Base-by-base conservation (phyloP, 2,888 invertebrate genomes). In the Dasypogon diadema region DNA sequence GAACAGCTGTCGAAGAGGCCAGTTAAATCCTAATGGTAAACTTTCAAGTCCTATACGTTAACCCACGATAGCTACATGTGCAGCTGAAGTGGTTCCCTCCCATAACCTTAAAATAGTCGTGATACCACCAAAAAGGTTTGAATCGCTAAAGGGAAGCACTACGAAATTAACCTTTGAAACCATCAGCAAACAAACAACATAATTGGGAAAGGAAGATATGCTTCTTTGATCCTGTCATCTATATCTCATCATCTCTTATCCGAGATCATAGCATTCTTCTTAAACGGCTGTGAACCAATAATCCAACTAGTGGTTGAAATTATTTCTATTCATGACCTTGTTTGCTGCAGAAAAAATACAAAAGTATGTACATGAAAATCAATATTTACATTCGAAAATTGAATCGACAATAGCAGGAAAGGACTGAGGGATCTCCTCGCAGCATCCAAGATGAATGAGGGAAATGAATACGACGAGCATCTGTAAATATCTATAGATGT, bases 341-440 rank as follows among this genome's bases (percentile, higher is more conserved):
- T 42, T 48, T 68, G 37, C 56, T 37, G 56, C 55, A 42, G 55
- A 21, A 68, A 68, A 75, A 72, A 48, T 48, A 75, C 56, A 70
- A 72, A 75, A 70, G 72, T 72, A 72, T 58, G 75, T 72, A 75
- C 75, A 75, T 72, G 70, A 75, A 75, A 75, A 75, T 75, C 75
- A 75, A 75, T 75, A 75, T 75, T 75, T 70, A 65, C 75, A 24
- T 51, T 48, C 46, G 58, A 72, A 72, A 58, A 75, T 75, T 75
- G 75, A 58, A 58, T 72, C 70, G 42, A 55, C 51, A 75, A 75
- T 55, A 12, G n/a, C 12, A 42, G 56, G 56, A 42, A 70, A 56
- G 26, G 21, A 42, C 37, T 22, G 37, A 22, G 56, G 18, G 56
- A 60, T 58, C 18, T 48, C 26, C 51, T n/a, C n/a, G 51, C 51